Percentiles rank a stretch among this genome's conserved stretches.
These are phyloP conservation scores for Brachionus rubens DNA, from an alignment of 1,140 invertebrate species.

Conservation along the genomic window DNA sequence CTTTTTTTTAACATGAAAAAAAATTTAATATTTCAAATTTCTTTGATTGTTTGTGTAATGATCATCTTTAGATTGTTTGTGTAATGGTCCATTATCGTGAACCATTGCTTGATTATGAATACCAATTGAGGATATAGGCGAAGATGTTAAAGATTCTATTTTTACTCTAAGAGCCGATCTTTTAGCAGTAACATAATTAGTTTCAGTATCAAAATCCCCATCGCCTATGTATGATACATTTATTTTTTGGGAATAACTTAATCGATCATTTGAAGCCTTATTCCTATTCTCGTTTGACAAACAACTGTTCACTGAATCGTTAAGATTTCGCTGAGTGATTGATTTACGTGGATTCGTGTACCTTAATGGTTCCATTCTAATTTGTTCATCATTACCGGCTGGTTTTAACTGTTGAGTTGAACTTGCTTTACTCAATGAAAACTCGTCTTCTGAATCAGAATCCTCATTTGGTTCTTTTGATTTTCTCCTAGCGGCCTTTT, in stretches of 20 bases:
- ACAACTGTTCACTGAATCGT: too few relatives aligned
- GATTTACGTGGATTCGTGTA: background rate
- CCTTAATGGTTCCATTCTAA: slow-evolving; percentile 28
- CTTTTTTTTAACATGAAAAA: too few relatives aligned
- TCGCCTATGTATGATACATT: slow-evolving; percentile 8
- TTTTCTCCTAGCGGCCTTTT: background rate
- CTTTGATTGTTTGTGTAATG: background rate
- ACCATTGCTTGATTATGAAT: background rate
- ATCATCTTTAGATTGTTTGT: background rate
- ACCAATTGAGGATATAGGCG: slow-evolving; percentile 8
- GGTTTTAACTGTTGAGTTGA: slow-evolving; percentile 23
- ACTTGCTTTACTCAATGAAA: background rate
- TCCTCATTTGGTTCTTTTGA: background rate
- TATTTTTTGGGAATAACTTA: slow-evolving; percentile 3
- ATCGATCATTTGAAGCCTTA: background rate
- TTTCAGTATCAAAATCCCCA: background rate
- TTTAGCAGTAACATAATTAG: slow-evolving; percentile 8
- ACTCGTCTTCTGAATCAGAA: slow-evolving; percentile 2
- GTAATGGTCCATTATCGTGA: too few relatives aligned
- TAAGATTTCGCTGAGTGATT: background rate
- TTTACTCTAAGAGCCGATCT: background rate
- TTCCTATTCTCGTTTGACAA: too few relatives aligned
- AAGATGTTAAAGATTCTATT: background rate
- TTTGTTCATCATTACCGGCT: background rate
- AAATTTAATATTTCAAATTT: background rate